Base-by-base conservation (phyloP, 2,113 vertebrate genomes). In the Actinemys pallida region DNA sequence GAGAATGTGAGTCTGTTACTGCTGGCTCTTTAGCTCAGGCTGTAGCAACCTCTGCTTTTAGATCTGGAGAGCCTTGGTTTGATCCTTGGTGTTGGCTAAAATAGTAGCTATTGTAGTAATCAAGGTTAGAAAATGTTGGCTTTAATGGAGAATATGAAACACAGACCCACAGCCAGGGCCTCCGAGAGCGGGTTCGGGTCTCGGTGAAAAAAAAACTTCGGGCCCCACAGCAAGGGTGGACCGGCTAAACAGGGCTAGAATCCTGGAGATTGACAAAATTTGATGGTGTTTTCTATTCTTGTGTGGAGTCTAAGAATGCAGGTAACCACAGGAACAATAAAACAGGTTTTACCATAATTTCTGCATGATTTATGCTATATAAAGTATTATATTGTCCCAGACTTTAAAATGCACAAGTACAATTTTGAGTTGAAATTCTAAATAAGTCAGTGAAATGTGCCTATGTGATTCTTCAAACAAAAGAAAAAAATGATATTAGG, bases 401-500 rank as follows among this genome's bases (percentile, higher is more conserved):
- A 79, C 50, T 10, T 81, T 89, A 87, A 94, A 93, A 84, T 2
- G 93, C 79, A 19, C 9, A 56, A 25, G 24, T 53, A 84, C 20
- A 53, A 31, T 81, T 86, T 10, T 83, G n/a, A 79, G 78, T 88
- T 96, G 42, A 84, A 86, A 39, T 25, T 22, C 54, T 87, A 76
- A 95, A 90, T 82, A 80, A 20, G 39, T 25, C 31, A 89, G n/a
- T 29, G 75, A 57, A 81, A 92, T 90, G 4, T 79, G 85, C 50
- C 91, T 96, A 90, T 52, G 42, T 84, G 94, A 93, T 93, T 69
- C 39, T 92, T 90, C 78, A 93, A 95, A 72, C 31, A 62, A 80
- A 94, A 95, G 47, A 35, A 75, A 85, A 91, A 91, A 54, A 35
- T 56, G 95, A 35, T 92, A 96, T 93, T 81, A 82, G 88, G 83